Evolutionary conservation across 2,888 invertebrate genomes (phyloP).

Genomic region (Mesorhabditis belari): DNA sequence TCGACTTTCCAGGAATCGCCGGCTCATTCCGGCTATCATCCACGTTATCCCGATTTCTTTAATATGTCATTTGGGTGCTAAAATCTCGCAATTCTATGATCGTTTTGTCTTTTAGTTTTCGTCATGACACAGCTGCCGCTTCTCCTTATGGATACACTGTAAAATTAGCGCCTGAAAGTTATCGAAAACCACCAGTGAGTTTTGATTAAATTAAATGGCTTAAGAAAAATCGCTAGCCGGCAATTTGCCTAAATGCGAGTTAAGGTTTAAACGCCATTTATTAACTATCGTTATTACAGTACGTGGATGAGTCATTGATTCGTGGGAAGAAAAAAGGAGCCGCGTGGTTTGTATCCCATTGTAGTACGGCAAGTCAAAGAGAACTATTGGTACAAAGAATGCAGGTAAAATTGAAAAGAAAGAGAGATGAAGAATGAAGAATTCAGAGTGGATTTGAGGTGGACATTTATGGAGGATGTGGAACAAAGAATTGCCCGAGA

Average conservation of each 20-base stretch:
- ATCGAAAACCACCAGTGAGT: slow-evolving; percentile 5
- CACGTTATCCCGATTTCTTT: slow-evolving; percentile 17
- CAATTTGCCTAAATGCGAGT: background rate
- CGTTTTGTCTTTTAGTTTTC: slow-evolving; percentile 46
- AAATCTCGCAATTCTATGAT: no score
- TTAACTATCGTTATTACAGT: slow-evolving; percentile 4
- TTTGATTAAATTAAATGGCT: background rate
- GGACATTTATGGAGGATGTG: slow-evolving; percentile 49
- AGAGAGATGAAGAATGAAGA: no score
- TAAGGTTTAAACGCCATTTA: background rate
- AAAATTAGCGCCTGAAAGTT: slow-evolving; percentile 28
- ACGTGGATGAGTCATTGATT: slow-evolving; percentile 12
- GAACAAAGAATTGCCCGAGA: slow-evolving; percentile 35
- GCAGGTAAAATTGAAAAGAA: slow-evolving; percentile 32
- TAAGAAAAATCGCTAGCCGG: background rate
- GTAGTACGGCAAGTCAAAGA: slow-evolving; percentile 34
- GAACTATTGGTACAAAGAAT: slow-evolving; percentile 34
- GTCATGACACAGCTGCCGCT: slow-evolving; percentile 44
- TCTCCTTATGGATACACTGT: slow-evolving; percentile 51
- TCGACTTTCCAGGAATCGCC: slow-evolving; percentile 32
- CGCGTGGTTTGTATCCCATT: slow-evolving; percentile 50
- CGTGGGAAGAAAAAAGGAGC: slow-evolving; percentile 35
- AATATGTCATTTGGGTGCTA: no score
- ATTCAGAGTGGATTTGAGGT: slow-evolving; percentile 34
- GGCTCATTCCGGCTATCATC: slow-evolving; percentile 17